Evolutionary conservation across 2,888 invertebrate species (phyloP), one percentile per base, ranked within the genome.

Genomic region (Diplazon laetatorius): DNA sequence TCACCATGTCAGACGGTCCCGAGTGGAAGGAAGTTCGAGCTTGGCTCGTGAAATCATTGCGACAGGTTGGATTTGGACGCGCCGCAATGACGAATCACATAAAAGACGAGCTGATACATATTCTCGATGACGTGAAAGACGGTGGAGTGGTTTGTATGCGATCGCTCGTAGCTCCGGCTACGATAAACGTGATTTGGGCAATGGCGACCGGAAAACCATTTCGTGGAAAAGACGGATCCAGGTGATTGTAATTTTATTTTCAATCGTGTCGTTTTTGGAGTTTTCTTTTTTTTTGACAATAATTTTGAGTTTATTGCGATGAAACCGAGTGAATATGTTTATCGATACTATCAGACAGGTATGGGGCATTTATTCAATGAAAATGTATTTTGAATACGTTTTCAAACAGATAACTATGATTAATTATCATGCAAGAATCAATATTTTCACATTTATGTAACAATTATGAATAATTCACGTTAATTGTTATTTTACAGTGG

Each of bases 161-260:
- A 71, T 83, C 84, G 3, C 85, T 92, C 76, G 84, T 95, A 65
- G 91, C 93, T 0, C 92, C 93, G 2, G 92, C 93, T 39, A 93
- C 94, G 0, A 91, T 95, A 52, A 95, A 94, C 86, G 93, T 95
- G 0, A 88, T 95, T 8, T 95, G 95, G 95, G 92, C 91, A 12
- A 87, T 95, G 30, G 91, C 92, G 2, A 93, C 94, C 10, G 93
- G 93, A 50, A 87, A 86, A 66, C 83, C 83, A 71, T 79, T 89
- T 2, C 55, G 57, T 10, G 50, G 9, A 12, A 22, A 50, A 35
- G 80, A 86, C 0, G 71, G 57, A 9, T 0, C 69, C 1, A 87
- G 82, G 89, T 89, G 84, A 37, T 68, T 44, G 16, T 1, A 44
- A n/a, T n/a, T n/a, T n/a, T n/a, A n/a, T n/a, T n/a, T n/a, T n/a